Conservation (phyloP, 2,113 vertebrate species). For the Oncorhynchus kisutch region DNA sequence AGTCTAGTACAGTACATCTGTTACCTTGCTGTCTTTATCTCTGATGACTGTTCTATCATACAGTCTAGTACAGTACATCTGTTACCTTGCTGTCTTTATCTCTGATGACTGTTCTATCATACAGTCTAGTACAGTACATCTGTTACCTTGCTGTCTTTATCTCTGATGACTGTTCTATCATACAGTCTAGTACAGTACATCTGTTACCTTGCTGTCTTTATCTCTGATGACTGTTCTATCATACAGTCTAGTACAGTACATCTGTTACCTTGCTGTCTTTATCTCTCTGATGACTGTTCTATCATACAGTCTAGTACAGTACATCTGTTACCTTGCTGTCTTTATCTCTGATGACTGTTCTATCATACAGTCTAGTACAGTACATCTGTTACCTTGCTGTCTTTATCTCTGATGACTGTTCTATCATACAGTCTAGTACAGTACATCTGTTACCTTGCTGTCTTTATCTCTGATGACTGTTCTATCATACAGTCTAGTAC, state of each 20-base stretch:
- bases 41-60: slow-evolving; percentile 5
- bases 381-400: slow-evolving; percentile 14
- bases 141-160: no score
- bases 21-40: neutral
- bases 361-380: neutral
- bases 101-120: no score
- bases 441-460: slow-evolving; percentile 4
- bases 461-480: no score
- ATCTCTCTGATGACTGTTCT: slow-evolving; percentile 1
- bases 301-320: neutral
- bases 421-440: neutral
- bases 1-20: slow-evolving; percentile 10
- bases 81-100: no score
- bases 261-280: slow-evolving; percentile 3
- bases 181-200: no score
- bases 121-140: no score
- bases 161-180: no score
- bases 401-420: neutral
- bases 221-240: no score
- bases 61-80: slow-evolving; percentile 11
- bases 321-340: slow-evolving; percentile 11
- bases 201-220: no score
- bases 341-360: neutral
- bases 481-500: no score
- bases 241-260: no score